A percentile compares a stretch with the other conserved stretches of the same genome.
Conservation (phyloP, 2,888 invertebrate genomes). For the Lasioglossum leucozonium region DNA sequence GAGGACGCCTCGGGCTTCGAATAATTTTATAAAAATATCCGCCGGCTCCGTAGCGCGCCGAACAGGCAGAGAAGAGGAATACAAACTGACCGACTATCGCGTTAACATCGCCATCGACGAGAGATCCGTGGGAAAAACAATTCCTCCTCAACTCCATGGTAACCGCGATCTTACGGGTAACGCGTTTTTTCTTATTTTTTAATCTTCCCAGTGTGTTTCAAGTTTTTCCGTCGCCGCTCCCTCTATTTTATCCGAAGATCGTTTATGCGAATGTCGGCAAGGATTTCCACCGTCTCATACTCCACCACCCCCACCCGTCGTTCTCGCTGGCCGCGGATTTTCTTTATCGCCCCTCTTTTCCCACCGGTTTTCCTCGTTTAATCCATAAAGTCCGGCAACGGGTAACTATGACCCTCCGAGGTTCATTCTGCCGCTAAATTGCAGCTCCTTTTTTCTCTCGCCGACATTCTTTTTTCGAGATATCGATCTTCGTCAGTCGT, state of each 20-base stretch:
- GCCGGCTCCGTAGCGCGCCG: neutral
- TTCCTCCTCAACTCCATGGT: neutral
- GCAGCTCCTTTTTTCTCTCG: conserved; percentile 37
- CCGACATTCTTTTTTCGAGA: conserved; percentile 49
- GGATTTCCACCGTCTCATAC: no score
- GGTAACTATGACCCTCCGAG: conserved; percentile 51
- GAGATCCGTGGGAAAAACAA: neutral
- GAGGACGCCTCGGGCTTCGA: conserved; percentile 54
- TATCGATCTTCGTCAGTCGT: conserved; percentile 64
- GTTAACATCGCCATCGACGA: conserved; percentile 32
- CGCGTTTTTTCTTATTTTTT: neutral
- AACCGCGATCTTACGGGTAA: neutral
- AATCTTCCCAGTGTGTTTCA: neutral
- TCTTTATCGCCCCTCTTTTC: neutral
- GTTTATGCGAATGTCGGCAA: conserved; percentile 37
- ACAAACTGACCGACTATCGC: conserved; percentile 34
- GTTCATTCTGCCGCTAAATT: conserved; percentile 62
- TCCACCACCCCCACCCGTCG: no score
- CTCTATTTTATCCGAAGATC: conserved; percentile 6
- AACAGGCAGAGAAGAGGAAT: conserved; percentile 10
- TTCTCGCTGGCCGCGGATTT: neutral
- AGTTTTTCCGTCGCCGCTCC: neutral
- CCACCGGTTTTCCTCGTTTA: conserved; percentile 20
- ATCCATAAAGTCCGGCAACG: conserved; percentile 56
- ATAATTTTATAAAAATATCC: conserved; percentile 66